phyloP scores from a whole-genome alignment of 2,888 invertebrate species.

The Dolichopus griseipennis region DNA sequence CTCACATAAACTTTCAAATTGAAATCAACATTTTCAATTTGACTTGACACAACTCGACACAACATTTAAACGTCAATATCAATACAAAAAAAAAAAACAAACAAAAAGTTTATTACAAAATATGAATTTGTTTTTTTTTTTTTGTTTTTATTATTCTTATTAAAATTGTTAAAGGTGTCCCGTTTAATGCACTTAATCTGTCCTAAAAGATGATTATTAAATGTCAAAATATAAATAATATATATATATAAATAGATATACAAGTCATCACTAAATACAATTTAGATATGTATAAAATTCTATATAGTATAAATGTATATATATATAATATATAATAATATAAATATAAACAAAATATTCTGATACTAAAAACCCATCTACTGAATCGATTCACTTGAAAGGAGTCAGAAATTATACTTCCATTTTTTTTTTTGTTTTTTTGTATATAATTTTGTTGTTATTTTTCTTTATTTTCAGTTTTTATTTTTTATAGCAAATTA shows the following conservation, averaged over 20 bases:
- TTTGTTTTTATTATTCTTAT: too few species aligned
- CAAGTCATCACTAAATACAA: not conserved
- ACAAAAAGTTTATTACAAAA: too few species aligned
- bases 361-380: not conserved
- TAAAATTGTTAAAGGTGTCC: not conserved
- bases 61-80: not conserved
- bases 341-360: too few species aligned
- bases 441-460: not conserved
- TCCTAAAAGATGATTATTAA: not conserved
- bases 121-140: not conserved
- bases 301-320: too few species aligned
- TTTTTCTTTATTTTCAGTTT: not conserved
- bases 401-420: not conserved
- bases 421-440: not conserved
- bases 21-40: constrained; percentile 14
- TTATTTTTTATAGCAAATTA: constrained; percentile 23
- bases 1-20: constrained; percentile 23
- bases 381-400: not conserved
- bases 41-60: not conserved
- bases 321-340: not conserved
- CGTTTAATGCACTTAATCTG: constrained; percentile 1
- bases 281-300: not conserved
- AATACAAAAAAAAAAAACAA: too few species aligned
- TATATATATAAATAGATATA: not conserved
- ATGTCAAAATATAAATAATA: not conserved